Evolutionary conservation across 92 coral and sea anemone genomes (phyloP).

Genomic region (Porites lobata): DNA sequence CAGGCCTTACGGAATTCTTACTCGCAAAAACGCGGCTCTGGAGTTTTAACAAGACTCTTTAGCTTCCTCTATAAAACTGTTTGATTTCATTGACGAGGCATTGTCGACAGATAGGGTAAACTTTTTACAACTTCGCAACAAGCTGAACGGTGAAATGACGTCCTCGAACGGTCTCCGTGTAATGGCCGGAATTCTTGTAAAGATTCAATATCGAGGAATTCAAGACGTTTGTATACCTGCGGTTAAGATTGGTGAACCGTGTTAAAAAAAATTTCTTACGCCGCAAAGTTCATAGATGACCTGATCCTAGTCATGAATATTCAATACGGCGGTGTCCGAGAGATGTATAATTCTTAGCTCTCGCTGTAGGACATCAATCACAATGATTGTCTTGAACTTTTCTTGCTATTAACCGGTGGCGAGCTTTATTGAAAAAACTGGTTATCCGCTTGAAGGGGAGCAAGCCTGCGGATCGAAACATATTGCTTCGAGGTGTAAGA

Average conservation of each 20-base stretch:
- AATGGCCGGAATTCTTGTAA: background rate
- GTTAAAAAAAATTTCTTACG: background rate
- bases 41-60: background rate
- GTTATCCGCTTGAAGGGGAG: constrained; percentile 20
- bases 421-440: constrained; percentile 23
- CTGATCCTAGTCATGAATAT: constrained; percentile 27
- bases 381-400: background rate
- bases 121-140: constrained; percentile 31
- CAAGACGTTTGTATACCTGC: constrained; percentile 15
- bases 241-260: constrained; percentile 31
- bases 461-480: background rate
- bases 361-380: constrained; percentile 16
- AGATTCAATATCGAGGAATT: constrained; percentile 30
- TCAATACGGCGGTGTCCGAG: background rate
- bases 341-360: background rate
- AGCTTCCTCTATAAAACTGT: background rate
- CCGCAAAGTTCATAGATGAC: background rate
- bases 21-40: background rate
- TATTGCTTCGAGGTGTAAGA: background rate
- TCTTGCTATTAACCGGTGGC: constrained; percentile 11
- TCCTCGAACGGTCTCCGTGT: background rate
- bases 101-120: background rate
- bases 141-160: background rate
- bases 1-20: background rate
- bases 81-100: background rate